phyloP scores from a whole-genome alignment of 2,888 invertebrate species.

The Monopis laevigella region DNA sequence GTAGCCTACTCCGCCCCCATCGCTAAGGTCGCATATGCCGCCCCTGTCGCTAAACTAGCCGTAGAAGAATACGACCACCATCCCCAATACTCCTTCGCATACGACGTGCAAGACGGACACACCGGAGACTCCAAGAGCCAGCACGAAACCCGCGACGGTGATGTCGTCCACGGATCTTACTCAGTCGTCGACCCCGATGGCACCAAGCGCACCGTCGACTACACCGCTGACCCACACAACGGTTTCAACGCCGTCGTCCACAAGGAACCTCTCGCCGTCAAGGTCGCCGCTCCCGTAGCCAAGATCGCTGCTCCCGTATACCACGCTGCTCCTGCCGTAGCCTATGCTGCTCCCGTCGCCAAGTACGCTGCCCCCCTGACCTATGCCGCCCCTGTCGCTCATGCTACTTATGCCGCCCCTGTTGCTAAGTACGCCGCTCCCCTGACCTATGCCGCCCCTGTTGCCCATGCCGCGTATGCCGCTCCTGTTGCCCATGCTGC shows the following conservation, averaged over 20 bases:
- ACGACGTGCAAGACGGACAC: slow-evolving; percentile 32
- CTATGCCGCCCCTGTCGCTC: slow-evolving; percentile 23
- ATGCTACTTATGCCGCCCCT: slow-evolving; percentile 19
- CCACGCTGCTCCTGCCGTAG: slow-evolving; percentile 33
- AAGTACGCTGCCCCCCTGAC: slow-evolving; percentile 24
- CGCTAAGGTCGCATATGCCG: slow-evolving; percentile 23
- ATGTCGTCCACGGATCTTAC: slow-evolving; percentile 57
- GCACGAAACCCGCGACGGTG: slow-evolving; percentile 53
- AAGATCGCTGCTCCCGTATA: slow-evolving; percentile 22
- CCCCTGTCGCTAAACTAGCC: slow-evolving; percentile 20
- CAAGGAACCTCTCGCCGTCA: slow-evolving; percentile 34
- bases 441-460: slow-evolving; percentile 17
- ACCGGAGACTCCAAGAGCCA: slow-evolving; percentile 41
- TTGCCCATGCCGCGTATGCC: slow-evolving; percentile 18
- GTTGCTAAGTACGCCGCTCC: slow-evolving; percentile 17
- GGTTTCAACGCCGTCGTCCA: slow-evolving; percentile 14
- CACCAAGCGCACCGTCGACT: slow-evolving; percentile 37
- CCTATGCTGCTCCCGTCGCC: slow-evolving; percentile 22
- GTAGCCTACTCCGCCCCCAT: slow-evolving; percentile 27
- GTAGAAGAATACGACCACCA: slow-evolving; percentile 13
- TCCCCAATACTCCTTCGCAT: slow-evolving; percentile 15
- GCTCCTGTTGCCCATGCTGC: slow-evolving; percentile 24
- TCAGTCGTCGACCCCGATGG: slow-evolving; percentile 43
- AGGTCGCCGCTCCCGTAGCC: slow-evolving; percentile 23
- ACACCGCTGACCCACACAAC: slow-evolving; percentile 30